These are phyloP conservation scores for Phthorimaea operculella DNA, from an alignment of 1,140 invertebrate species.

Conservation along the genomic window DNA sequence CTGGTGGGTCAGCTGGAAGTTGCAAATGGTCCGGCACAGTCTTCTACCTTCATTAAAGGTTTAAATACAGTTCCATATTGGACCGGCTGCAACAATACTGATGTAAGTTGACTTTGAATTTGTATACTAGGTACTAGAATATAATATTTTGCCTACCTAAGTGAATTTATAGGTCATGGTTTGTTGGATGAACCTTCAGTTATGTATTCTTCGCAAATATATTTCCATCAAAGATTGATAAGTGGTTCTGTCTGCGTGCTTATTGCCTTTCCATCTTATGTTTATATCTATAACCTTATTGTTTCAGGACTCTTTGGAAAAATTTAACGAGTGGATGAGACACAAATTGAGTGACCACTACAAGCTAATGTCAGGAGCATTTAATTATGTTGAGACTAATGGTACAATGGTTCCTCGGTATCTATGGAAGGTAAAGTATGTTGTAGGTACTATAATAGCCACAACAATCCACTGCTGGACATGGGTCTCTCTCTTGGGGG, in stretches of 20 bases:
- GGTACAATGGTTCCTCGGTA: background rate
- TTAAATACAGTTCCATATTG: background rate
- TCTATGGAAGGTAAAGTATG: background rate
- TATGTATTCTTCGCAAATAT: too few species aligned
- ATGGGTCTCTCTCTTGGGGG: too few species aligned
- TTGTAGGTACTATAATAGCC: too few species aligned
- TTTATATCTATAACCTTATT: background rate
- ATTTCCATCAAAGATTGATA: too few species aligned
- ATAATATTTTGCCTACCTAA: too few species aligned
- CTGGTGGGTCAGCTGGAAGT: background rate
- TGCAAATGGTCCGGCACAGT: background rate
- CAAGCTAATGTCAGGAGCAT: background rate
- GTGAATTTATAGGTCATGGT: too few species aligned
- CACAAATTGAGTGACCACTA: background rate
- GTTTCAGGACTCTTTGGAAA: background rate
- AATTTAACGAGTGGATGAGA: background rate
- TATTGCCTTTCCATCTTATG: too few species aligned
- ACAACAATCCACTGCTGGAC: too few species aligned
- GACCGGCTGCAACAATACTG: background rate
- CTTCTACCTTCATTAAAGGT: background rate
- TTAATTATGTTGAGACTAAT: background rate
- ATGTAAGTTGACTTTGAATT: too few species aligned
- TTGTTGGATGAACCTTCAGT: too few species aligned
- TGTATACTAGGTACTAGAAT: too few species aligned
- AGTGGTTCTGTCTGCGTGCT: too few species aligned